Evolutionary conservation across 2,797 vertebrate genomes (phyloP), one percentile per base, ranked within the genome.

Genomic region (Enteromius radiatus): DNA sequence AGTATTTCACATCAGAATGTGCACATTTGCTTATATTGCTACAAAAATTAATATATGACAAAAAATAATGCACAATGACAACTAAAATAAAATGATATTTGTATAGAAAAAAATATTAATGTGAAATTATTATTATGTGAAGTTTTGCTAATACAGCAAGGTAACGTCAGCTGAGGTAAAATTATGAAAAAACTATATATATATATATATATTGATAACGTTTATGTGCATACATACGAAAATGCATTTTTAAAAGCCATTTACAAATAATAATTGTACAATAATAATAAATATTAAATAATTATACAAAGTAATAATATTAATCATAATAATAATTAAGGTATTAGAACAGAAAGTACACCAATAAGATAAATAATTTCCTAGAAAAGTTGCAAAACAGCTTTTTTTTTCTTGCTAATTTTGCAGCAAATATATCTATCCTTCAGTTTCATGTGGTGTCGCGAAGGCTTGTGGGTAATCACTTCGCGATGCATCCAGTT

Each of bases 381-480:
- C 23, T 5, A 61, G 5, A 61, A 61, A 61, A 31, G 26, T 63
- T 14, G 12, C 26, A 61, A 61, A 61, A 61, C 26, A 12, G 64
- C 21, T 67, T 67, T 12, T 1, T 1, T n/a, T 11, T 67, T 21
- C 41, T 41, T 41, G 1, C 41, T 7, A 23, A 71, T 71, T 11
- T 6, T 49, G 8, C 19, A 17, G 9, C 19, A 54, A 15, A 36
- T 33, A 8, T 14, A 33, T 74, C 14, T 8, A n/a, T 67, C 19
- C 21, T 61, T 61, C 26, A 61, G 10, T 61, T 59, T 19, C 28
- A 47, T 59, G 19, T 14, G 69, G 49, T 45, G 65, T 41, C 93
- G 93, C 74, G n/a, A 63, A 45, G 74, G 23, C 49, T 82, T 85
- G 8, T 76, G 84, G 74, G 82, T 81, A 81, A 81, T 65, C 41